Base-by-base conservation (phyloP, 2,888 invertebrate genomes). In the Schrankia costaestrigalis region DNA sequence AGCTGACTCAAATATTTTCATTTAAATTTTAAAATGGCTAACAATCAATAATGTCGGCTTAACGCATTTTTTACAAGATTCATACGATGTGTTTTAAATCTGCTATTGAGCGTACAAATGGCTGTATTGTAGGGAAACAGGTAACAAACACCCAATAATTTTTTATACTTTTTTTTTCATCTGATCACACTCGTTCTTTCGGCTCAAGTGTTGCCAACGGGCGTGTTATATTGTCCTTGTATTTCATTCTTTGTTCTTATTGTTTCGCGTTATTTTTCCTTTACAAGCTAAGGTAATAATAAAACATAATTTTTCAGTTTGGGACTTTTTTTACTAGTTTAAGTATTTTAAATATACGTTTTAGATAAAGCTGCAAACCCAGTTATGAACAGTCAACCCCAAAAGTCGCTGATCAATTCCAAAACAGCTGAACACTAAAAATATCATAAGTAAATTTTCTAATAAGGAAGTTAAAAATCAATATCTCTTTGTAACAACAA, bases 21-120 rank as follows among this genome's bases (percentile, higher is more conserved):
- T 70, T 75, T 78, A 77, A 74, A 78, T 77, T 80, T 80, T 76
- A 76, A 82, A 80, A 74, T 68, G 75, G 55, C n/a, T n/a, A 55
- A 78, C 78, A 78, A 82, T 82, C 81, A 79, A 83, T 81, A 81
- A 74, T 65, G 68, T 57, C 47, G 64, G 77, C 71, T 79, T 80
- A 77, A 77, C 74, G 74, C 75, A 68, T 81, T 78, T 65, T 78
- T 79, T 45, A 74, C 69, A 72, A 78, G 77, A 79, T 75, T 66
- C 71, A 79, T 73, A 66, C 60, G 62, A 72, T 72, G 71, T 73
- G 72, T 79, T 80, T 80, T 75, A 78, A 83, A 81, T 79, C 74
- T 74, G 71, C 73, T 61, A 59, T 56, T 61, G 63, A 65, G 65
- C 68, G 63, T 68, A 77, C 73, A 78, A 78, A 77, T 78, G 62